Evolutionary conservation across 2,113 vertebrate species (phyloP).

Genomic region (Nannobrachium achirus): DNA sequence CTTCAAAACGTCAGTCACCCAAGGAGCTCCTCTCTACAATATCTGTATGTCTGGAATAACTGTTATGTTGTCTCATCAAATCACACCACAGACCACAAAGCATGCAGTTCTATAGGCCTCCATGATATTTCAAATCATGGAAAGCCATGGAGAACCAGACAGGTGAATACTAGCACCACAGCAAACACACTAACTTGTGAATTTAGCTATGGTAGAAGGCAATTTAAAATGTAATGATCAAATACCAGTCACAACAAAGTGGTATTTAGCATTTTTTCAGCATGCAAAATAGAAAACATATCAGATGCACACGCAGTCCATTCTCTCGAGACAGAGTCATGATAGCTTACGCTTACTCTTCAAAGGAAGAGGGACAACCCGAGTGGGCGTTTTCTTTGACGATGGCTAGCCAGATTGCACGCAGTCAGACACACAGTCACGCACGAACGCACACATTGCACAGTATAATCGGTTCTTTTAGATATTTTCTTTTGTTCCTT

Average conservation of each 20-base stretch:
- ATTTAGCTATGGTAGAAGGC: not conserved
- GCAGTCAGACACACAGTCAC: too few species aligned
- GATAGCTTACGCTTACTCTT: not conserved
- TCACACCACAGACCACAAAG: not conserved
- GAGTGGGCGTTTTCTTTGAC: too few species aligned
- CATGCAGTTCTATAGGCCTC: constrained; percentile 13
- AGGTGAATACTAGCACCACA: not conserved
- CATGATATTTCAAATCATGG: constrained; percentile 2
- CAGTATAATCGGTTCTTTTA: too few species aligned
- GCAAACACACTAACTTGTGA: not conserved
- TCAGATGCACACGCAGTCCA: too few species aligned
- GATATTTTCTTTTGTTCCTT: too few species aligned
- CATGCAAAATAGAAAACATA: not conserved
- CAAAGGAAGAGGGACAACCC: too few species aligned
- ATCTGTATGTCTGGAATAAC: too few species aligned
- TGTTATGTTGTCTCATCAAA: constrained; percentile 11
- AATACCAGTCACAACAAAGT: constrained; percentile 27
- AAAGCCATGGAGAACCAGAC: too few species aligned
- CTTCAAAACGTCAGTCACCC: not conserved
- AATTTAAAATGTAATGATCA: constrained; percentile 5
- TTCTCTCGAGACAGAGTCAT: too few species aligned
- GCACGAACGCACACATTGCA: too few species aligned
- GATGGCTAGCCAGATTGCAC: too few species aligned
- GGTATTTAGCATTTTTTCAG: too few species aligned
- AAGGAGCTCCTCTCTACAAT: not conserved